Evolutionary conservation across 2,888 invertebrate species (phyloP), one percentile per base, ranked within the genome.

Genomic region (Isoperla grammatica): DNA sequence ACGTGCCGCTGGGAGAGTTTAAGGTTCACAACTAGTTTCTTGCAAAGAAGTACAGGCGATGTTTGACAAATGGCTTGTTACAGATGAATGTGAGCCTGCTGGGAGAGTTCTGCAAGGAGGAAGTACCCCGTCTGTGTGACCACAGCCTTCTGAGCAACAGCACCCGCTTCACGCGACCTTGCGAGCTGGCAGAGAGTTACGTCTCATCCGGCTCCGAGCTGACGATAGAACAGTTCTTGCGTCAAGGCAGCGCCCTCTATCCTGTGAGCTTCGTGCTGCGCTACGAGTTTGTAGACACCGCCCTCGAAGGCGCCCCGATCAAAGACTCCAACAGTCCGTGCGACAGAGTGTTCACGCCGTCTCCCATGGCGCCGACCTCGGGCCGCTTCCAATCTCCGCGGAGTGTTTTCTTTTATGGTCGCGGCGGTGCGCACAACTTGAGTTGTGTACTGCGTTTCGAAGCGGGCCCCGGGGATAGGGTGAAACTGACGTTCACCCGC

Each of bases 211-310:
- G 86, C 8, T 79, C 86, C n/a, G 86, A 88, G 61, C 76, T 90
- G 56, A 87, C 88, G 6, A 81, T 90, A 63, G 80, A 88, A 64
- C 88, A 88, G 76, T 84, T 85, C 68, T 79, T 88, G 39, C 82
- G 84, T 45, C 87, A 87, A 72, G 88, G 88, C n/a, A 88, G 87
- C 61, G 87, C 88, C 3, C 76, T 90, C 50, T 88, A 87, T 71
- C 88, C 88, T 2, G 84, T 88, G 58, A 81, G 86, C 66, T 90
- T 90, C 72, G 80, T 87, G 42, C 80, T 90, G 3, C 83, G 87
- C 56, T 91, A 90, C 74, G 91, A 91, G 74, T 91, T 91, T 71
- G 87, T 91, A 17, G 89, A 90, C 72, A 80, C 84, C 48, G 81
- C 83, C 63, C 82, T 84, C 70, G 85, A 84, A 71, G 85, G 85